These are phyloP conservation scores for Porites rus DNA, from an alignment of 92 coral and sea anemone species.

Conservation along the genomic window DNA sequence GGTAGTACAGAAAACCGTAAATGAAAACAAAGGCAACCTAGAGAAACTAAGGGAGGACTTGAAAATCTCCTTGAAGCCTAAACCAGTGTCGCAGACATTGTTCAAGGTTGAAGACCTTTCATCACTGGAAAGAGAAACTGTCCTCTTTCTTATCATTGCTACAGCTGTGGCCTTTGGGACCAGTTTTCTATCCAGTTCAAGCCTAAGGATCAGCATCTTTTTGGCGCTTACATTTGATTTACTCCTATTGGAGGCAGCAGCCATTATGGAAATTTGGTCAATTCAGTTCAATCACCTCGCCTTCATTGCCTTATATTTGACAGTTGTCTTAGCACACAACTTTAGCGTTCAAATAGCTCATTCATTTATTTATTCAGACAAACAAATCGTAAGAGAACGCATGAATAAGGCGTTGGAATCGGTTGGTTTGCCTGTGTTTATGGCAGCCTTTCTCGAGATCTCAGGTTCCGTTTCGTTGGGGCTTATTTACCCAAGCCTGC, in stretches of 20 bases:
- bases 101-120: slow-evolving; percentile 34
- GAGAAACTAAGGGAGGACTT: slow-evolving; percentile 7
- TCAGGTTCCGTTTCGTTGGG: slow-evolving; percentile 69
- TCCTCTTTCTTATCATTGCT: neutral
- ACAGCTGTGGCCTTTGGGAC: slow-evolving; percentile 7
- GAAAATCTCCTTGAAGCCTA: neutral
- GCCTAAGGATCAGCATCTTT: neutral
- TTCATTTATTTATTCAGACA: slow-evolving; percentile 7
- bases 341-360: slow-evolving; percentile 28
- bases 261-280: slow-evolving; percentile 3
- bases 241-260: slow-evolving; percentile 21
- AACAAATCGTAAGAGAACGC: neutral
- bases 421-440: slow-evolving; percentile 41
- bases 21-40: neutral
- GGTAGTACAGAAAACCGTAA: neutral
- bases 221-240: slow-evolving; percentile 17
- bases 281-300: slow-evolving; percentile 37
- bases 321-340: slow-evolving; percentile 22
- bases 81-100: slow-evolving; percentile 13
- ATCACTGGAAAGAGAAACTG: slow-evolving; percentile 1
- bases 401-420: slow-evolving; percentile 31
- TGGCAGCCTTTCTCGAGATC: slow-evolving; percentile 24
- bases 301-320: slow-evolving; percentile 12
- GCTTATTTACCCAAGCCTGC: slow-evolving; percentile 59
- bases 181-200: neutral